These are phyloP conservation scores for Sicus ferrugineus DNA, from an alignment of 2,888 invertebrate species.

Conservation along the genomic window DNA sequence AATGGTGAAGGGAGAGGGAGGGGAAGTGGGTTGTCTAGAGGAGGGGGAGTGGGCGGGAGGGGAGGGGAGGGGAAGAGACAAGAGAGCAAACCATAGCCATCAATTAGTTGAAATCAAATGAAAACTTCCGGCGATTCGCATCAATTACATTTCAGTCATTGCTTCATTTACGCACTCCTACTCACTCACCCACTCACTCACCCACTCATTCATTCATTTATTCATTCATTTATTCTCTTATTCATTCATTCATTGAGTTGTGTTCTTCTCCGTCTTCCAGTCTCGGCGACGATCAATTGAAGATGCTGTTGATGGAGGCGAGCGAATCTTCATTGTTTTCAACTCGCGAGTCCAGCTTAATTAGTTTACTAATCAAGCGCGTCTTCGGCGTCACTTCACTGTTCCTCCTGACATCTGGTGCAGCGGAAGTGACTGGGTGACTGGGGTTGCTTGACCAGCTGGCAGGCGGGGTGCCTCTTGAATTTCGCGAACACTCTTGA, in stretches of 20 bases:
- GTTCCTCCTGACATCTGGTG: background rate
- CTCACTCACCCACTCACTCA: constrained; percentile 18
- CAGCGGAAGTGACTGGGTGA: constrained; percentile 7
- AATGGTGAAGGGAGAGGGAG: too few relatives aligned
- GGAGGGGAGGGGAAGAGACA: background rate
- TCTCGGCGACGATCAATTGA: constrained; percentile 1
- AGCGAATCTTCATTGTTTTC: constrained; percentile 12
- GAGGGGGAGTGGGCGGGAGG: too few relatives aligned
- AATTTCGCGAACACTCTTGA: too few relatives aligned
- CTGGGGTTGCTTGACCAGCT: background rate
- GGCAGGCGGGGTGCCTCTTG: background rate
- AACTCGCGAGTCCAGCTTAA: background rate
- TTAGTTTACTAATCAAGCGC: background rate
- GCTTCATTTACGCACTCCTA: background rate
- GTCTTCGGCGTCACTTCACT: background rate
- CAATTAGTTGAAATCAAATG: constrained; percentile 50
- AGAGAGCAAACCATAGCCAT: background rate
- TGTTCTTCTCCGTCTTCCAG: background rate
- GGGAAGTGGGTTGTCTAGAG: too few relatives aligned
- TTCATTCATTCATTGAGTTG: constrained; percentile 13
- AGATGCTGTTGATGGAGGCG: background rate
- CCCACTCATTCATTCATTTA: constrained; percentile 7
- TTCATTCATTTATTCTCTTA: constrained; percentile 22
- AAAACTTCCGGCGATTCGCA: constrained; percentile 54
- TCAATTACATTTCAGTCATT: constrained; percentile 28